Evolutionary conservation across 1,140 invertebrate genomes (phyloP).

Genomic region (Aphelenchoides fujianensis): DNA sequence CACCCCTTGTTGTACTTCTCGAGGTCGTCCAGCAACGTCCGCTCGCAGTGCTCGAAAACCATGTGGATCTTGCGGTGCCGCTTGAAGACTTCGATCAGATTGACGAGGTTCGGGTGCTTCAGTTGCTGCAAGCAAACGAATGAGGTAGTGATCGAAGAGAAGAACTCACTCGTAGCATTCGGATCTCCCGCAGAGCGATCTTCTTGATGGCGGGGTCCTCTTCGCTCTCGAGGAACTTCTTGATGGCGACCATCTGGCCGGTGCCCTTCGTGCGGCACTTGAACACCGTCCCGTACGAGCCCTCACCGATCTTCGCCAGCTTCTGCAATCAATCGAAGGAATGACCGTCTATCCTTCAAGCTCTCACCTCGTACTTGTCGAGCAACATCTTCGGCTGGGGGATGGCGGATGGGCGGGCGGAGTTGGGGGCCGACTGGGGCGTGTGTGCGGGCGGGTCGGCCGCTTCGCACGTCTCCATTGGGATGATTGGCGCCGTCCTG

Average conservation of each 20-base stretch:
- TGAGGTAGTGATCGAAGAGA: not conserved
- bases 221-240: constrained; percentile 97
- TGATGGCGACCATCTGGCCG: constrained; percentile 91
- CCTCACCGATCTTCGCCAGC: constrained; percentile 90
- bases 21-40: constrained; percentile 90
- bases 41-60: constrained; percentile 97
- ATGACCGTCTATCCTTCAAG: too few species aligned
- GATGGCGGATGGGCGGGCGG: not conserved
- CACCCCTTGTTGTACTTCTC: constrained; percentile 80
- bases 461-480: not conserved
- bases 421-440: constrained; percentile 9
- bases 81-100: constrained; percentile 94
- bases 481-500: not conserved
- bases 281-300: constrained; percentile 96
- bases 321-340: too few species aligned
- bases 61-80: constrained; percentile 90
- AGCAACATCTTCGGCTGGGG: constrained; percentile 62
- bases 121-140: constrained; percentile 74
- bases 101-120: constrained; percentile 95
- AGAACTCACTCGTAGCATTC: constrained; percentile 71
- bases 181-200: constrained; percentile 92
- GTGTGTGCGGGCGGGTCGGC: not conserved
- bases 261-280: constrained; percentile 95
- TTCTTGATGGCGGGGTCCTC: constrained; percentile 96
- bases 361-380: constrained; percentile 99